A percentile compares a stretch with the other conserved stretches of the same genome.
These are phyloP conservation scores for Galbula dea DNA, from an alignment of 2,113 vertebrate genomes.

Conservation along the genomic window DNA sequence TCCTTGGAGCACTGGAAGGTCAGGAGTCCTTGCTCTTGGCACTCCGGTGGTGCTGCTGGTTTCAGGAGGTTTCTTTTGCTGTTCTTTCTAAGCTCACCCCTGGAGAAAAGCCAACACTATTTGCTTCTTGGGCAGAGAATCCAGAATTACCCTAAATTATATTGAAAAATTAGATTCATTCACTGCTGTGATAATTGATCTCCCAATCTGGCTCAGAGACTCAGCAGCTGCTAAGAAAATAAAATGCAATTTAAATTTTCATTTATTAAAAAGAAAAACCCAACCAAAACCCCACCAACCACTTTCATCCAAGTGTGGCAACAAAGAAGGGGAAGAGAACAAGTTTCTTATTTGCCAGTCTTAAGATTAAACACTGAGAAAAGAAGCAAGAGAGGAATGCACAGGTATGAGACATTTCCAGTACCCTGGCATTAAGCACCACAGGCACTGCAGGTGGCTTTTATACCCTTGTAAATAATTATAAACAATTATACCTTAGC, in stretches of 20 bases:
- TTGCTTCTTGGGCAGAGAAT: constrained; percentile 76
- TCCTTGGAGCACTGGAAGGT: fast-evolving
- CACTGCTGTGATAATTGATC: constrained; percentile 82
- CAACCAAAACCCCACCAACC: not conserved
- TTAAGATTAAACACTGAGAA: constrained; percentile 11
- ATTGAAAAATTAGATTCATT: constrained; percentile 84
- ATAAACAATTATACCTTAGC: not conserved
- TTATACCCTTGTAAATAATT: not conserved
- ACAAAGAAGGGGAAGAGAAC: constrained; percentile 52
- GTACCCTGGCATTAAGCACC: not conserved
- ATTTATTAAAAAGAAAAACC: not conserved
- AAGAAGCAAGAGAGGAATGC: not conserved
- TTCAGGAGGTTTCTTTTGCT: not conserved
- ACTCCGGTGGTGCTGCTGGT: not conserved
- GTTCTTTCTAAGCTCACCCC: not conserved
- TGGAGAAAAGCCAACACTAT: constrained; percentile 68
- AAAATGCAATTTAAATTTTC: constrained; percentile 77
- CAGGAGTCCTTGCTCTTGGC: not conserved
- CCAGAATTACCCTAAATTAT: constrained; percentile 80
- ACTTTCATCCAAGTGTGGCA: constrained; percentile 62
- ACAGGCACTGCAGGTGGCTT: not conserved
- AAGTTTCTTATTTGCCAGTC: constrained; percentile 53
- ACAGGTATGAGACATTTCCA: not conserved
- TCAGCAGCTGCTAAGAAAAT: constrained; percentile 80
- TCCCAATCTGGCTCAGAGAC: constrained; percentile 76